Evolutionary conservation across 2,888 invertebrate species (phyloP), one percentile per base, ranked within the genome.

Genomic region (Leptinotarsa haldemani): DNA sequence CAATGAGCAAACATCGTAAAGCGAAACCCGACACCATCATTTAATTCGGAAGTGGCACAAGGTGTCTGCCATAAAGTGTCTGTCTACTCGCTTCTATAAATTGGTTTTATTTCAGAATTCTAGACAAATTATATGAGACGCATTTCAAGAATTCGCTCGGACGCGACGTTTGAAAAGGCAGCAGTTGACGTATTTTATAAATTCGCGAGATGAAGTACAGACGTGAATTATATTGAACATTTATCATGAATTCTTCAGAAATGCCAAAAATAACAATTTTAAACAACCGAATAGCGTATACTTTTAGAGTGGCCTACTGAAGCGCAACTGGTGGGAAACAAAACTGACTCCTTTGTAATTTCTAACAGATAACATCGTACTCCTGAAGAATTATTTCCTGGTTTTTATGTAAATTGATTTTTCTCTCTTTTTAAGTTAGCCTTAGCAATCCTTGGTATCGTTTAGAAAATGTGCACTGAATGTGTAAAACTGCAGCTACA

Each of bases 1-100:
- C 84, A 81, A 79, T 82, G 82, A 83, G 84, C 84, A 85, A 85
- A 85, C 85, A 85, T 85, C 84, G 84, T 85, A 85, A 85, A 85
- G 80, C 80, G 85, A 84, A 85, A 85, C 80, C 82, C 76, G 82
- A 85, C 83, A 84, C 84, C 82, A 79, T 79, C 82, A 78, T 78
- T 77, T 79, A 74, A 79, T 83, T 85, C 84, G 85, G 85, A 85
- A 85, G 85, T 85, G 83, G 84, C 83, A 84, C 85, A 85, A 85
- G 85, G 85, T 85, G 85, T 85, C 84, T 82, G 79, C 83, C 83
- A 84, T 84, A 84, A 83, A 84, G 81, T 84, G 82, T 82, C 82
- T 80, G 74, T 73, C 73, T 77, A 48, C 63, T 47, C 46, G 15
- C 52, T 47, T 30, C 58, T 40, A 40, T 40, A 40, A 9, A 40